Base-by-base conservation (phyloP, 2,797 vertebrate genomes). In the Natrix natrix region DNA sequence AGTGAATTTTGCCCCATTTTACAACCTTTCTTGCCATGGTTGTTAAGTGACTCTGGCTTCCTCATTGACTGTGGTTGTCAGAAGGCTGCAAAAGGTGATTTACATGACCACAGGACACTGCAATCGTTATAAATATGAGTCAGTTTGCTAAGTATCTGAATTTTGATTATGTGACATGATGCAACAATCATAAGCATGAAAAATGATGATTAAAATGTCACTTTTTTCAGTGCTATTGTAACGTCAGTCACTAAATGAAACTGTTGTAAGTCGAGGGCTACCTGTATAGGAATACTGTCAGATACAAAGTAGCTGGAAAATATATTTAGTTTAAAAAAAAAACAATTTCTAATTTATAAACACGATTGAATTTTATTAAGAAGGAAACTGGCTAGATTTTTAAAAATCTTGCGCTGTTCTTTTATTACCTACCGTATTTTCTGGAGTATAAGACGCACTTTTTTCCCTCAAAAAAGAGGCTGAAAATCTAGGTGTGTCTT, bases 311-410 rank as follows among this genome's bases (percentile, higher is more conserved):
- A 91, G 87, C 3, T 93, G 48, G 92, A 89, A 86, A 48, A 37
- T 94, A 17, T 0, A 0, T 91, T 93, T 92, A 69, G 26, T 93
- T 88, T 10, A 55, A 22, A 55, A 22, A 60, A 60, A 91, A 95
- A 95, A 74, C 89, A 91, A 78, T 92, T 94, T 93, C 94, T 0
- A 0, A 86, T 60, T 93, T 54, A 26, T 59, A 93, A 94, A 55
- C 90, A 17, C 3, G 86, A 78, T 87, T 1, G n/a, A 92, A 83
- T 66, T 94, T 11, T 90, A 8, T 93, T 97, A n/a, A 24, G 69
- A 92, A 93, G 43, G 66, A 17, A 74, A 90, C 43, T 78, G 91
- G 63, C 7, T 93, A 56, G 61, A 8, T 14, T 86, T 0, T 83
- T 74, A 16, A 11, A 20, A 16, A 26, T 26, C 24, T 63, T 63